These are phyloP conservation scores for Enhydra lutris DNA, from an alignment of 2,113 vertebrate species.

Conservation along the genomic window DNA sequence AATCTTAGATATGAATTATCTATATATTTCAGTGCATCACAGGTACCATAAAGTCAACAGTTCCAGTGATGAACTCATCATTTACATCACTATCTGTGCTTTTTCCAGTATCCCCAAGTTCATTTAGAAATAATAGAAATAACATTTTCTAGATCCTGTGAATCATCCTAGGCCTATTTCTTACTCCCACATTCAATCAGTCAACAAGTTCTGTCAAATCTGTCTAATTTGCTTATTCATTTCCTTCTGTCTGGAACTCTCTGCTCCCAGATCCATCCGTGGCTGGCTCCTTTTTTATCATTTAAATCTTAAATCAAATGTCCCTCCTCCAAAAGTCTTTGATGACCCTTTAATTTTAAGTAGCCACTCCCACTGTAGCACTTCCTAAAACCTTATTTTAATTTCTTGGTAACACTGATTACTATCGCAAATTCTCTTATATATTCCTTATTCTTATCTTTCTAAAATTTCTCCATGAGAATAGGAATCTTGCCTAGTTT, in stretches of 20 bases:
- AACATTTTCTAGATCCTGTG: constrained; percentile 64
- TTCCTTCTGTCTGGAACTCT: constrained; percentile 66
- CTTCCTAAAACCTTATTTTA: not conserved
- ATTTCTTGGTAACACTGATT: not conserved
- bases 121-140: constrained; percentile 62
- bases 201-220: constrained; percentile 66
- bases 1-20: not conserved
- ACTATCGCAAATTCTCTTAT: not conserved
- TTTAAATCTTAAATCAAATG: constrained; percentile 17
- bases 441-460: not conserved
- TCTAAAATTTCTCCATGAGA: not conserved
- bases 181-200: constrained; percentile 67
- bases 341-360: not conserved
- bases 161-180: constrained; percentile 62
- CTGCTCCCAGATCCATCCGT: not conserved
- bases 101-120: constrained; percentile 19
- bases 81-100: not conserved
- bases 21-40: not conserved
- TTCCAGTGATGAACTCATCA: not conserved
- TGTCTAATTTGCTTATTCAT: constrained; percentile 70
- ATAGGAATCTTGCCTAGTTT: not conserved
- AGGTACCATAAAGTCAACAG: not conserved
- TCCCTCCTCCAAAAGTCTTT: constrained; percentile 28
- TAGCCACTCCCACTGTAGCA: not conserved
- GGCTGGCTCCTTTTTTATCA: constrained; percentile 25